Evolutionary conservation across 2,797 vertebrate species (phyloP), one percentile per base, ranked within the genome.

Genomic region (Diplodus sargus): DNA sequence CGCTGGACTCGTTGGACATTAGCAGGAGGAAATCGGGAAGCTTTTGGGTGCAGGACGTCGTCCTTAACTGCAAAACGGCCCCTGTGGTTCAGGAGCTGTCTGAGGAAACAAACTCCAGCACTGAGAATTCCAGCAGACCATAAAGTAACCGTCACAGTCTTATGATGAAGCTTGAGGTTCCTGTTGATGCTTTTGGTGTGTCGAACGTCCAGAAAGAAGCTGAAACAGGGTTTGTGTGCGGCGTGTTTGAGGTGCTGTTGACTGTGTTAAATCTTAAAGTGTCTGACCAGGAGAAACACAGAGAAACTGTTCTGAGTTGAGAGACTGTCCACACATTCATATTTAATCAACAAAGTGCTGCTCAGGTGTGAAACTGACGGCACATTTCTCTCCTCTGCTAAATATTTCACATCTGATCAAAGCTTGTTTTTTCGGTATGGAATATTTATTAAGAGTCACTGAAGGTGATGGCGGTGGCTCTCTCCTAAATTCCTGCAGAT

Each of bases 281-380:
- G 42, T 58, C 47, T 23, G 68, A 69, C 18, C 52, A 9, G 65
- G 15, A 61, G 59, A 34, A 74, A 65, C 63, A 76, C 70, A 68
- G 70, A 78, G 53, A 18, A 74, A 18, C 20, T 9, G 60, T 48
- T 28, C 30, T 14, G 16, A 52, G 66, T 53, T 2, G 18, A 74
- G 25, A 42, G 13, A 30, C 22, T 10, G 73, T 45, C 62, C 66
- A 28, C 78, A n/a, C 47, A 47, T 79, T 12, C 30, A 78, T 69
- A 59, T 81, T 89, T 73, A 47, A 83, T 74, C 59, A 49, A 15
- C 69, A 52, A 1, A 73, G 82, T 63, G 75, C 75, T 49, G 63
- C 74, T 79, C 71, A 69, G 71, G 74, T 82, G 68, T 49, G 64
- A 84, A 59, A 61, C 10, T 11, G 71, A 66, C 20, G 9, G 18